A percentile compares a stretch with the other conserved stretches of the same genome.
Conservation (phyloP, 2,888 invertebrate genomes). For the Ormia ochracea region DNA sequence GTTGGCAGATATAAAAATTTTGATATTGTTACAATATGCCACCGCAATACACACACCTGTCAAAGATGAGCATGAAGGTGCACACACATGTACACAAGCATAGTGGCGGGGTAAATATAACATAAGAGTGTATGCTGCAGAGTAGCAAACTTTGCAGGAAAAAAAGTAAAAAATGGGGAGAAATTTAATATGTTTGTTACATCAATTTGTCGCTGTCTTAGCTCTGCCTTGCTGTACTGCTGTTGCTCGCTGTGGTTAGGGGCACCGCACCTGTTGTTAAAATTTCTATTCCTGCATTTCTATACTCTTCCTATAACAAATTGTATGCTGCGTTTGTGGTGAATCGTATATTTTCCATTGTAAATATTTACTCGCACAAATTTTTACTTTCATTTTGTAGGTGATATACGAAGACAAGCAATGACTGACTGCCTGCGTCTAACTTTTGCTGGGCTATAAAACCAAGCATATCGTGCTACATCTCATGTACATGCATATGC, state of each 20-base stretch:
- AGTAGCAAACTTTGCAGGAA: neutral
- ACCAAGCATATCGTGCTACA: too few species aligned
- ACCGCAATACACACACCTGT: neutral
- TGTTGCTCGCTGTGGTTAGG: conserved; percentile 46
- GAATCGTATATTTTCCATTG: conserved; percentile 5
- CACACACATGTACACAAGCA: neutral
- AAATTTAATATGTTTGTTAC: conserved; percentile 57
- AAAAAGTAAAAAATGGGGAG: neutral
- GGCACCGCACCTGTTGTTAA: conserved; percentile 58
- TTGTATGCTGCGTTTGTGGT: conserved; percentile 52
- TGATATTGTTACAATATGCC: conserved; percentile 27
- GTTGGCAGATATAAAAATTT: conserved; percentile 47
- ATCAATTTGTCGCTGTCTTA: conserved; percentile 60
- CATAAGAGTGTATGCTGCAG: neutral
- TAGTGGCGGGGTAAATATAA: neutral
- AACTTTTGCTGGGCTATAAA: neutral
- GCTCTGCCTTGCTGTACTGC: conserved; percentile 17
- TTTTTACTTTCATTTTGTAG: conserved; percentile 11
- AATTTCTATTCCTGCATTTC: conserved; percentile 25
- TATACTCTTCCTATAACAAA: neutral
- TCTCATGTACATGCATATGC: neutral
- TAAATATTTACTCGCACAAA: conserved; percentile 13
- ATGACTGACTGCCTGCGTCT: neutral
- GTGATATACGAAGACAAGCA: neutral
- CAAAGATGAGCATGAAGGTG: neutral